A percentile compares a stretch with the other conserved stretches of the same genome.
Conservation (phyloP, 1,140 invertebrate species). For the Bombyx mori region ASM3026992v2 NC_085118.1:3382001-3382500, state of each 20-base stretch:
- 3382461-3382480: conserved; percentile 37
- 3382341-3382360: conserved; percentile 28
- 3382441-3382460: conserved; percentile 20
- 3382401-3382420: conserved; percentile 34
- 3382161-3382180: too few species aligned
- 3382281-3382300: not conserved
- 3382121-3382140: too few species aligned
- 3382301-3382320: conserved; percentile 9
- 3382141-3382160: too few species aligned
- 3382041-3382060: too few species aligned
- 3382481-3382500: not conserved
- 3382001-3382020: too few species aligned
- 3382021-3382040: too few species aligned
- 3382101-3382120: too few species aligned
- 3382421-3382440: conserved; percentile 37
- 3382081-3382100: too few species aligned
- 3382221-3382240: conserved; percentile 30
- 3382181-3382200: conserved; percentile 16
- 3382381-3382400: conserved; percentile 33
- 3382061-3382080: too few species aligned
- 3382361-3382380: conserved; percentile 26
- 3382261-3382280: conserved; percentile 3
- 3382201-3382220: conserved; percentile 29
- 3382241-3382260: conserved; percentile 12
- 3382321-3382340: conserved; percentile 44